Evolutionary conservation across 1,140 invertebrate species (phyloP).

Genomic region (Caenorhabditis tropicalis): DNA sequence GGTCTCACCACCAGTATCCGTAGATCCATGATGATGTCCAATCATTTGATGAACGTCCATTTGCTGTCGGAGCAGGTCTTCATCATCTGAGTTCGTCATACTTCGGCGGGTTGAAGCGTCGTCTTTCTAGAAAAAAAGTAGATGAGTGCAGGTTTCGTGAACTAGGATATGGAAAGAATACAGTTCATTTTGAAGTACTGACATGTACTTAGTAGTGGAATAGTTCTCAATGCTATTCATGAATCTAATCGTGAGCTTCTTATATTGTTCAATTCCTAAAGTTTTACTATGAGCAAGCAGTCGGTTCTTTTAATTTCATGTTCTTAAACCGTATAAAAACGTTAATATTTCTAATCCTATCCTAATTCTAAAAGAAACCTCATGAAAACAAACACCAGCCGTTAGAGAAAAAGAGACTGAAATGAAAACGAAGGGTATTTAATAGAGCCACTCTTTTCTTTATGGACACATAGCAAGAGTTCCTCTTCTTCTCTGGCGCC

Average conservation of each 20-base stretch:
- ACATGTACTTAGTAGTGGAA: too few species aligned
- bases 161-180: background rate
- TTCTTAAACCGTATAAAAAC: too few species aligned
- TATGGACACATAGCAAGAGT: background rate
- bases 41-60: constrained; percentile 67
- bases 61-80: constrained; percentile 65
- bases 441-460: background rate
- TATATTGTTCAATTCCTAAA: too few species aligned
- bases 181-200: background rate
- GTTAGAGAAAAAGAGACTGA: background rate
- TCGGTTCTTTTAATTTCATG: too few species aligned
- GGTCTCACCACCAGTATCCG: constrained; percentile 51
- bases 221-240: too few species aligned
- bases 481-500: background rate
- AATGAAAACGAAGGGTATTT: too few species aligned
- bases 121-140: constrained; percentile 31
- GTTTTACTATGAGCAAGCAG: too few species aligned
- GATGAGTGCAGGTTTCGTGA: background rate
- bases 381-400: background rate
- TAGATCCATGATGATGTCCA: constrained; percentile 59
- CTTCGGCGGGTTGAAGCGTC: constrained; percentile 40
- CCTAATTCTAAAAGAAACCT: background rate
- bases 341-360: too few species aligned
- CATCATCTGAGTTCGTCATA: constrained; percentile 55
- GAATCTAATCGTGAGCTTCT: too few species aligned